These are phyloP conservation scores for Drosophila navojoa DNA, from an alignment of 1,140 invertebrate genomes.

Conservation along the genomic window DNA sequence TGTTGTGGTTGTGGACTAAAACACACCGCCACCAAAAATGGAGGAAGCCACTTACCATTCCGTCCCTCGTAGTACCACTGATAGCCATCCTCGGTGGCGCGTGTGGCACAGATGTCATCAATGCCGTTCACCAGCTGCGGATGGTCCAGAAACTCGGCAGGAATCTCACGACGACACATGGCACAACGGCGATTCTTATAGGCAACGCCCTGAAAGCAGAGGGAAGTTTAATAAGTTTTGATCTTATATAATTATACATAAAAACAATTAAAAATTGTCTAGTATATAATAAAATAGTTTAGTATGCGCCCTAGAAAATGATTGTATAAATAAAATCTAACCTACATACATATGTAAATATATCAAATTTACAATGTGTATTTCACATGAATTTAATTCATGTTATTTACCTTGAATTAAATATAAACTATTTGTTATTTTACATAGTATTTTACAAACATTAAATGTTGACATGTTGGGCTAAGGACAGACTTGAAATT, in stretches of 20 bases:
- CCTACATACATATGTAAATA: too few species aligned
- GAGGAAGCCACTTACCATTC: conserved; percentile 88
- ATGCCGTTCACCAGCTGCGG: conserved; percentile 90
- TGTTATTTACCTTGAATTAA: not conserved
- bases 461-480: not conserved
- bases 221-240: not conserved
- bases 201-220: conserved; percentile 88
- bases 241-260: too few species aligned
- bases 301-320: too few species aligned
- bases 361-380: too few species aligned
- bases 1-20: conserved; percentile 5
- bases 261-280: too few species aligned
- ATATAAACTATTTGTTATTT: too few species aligned
- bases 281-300: too few species aligned
- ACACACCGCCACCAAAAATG: conserved; percentile 31
- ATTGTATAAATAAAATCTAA: too few species aligned
- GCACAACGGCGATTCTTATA: conserved; percentile 93
- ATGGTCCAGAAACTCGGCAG: conserved; percentile 92
- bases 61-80: conserved; percentile 98
- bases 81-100: conserved; percentile 88
- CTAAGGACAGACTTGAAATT: conserved; percentile 19
- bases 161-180: conserved; percentile 93
- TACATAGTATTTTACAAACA: too few species aligned
- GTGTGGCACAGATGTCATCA: conserved; percentile 83
- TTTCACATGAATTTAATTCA: not conserved